Base-by-base conservation (phyloP, 1,140 invertebrate genomes). In the Lordiphosa collinella region DNA sequence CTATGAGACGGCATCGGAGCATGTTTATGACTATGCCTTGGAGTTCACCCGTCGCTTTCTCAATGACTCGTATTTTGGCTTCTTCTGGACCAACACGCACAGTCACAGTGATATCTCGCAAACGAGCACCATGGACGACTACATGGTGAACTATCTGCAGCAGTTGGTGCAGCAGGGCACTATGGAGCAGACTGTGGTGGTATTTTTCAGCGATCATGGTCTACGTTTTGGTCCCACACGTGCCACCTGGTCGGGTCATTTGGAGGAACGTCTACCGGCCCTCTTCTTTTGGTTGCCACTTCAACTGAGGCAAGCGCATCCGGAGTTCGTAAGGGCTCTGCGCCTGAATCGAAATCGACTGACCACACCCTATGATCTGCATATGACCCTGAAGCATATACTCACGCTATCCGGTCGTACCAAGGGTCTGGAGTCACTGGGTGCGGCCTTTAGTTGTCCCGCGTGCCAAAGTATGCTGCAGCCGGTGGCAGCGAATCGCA, bases 131-230 rank as follows among this genome's bases (percentile, higher is more conserved):
- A 93, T 94, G 88, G 95, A 96, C 58, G 72, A 90, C 0, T 89
- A 90, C 31, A 91, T 94, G 54, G 68, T 90, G 7, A 63, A 85
- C 0, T 93, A 93, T 70, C 89, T 96, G 12, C 86, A 91, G 51
- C 87, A 90, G 2, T 70, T 95, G 16, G 90, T 93, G 11, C 73
- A 90, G 0, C 89, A 90, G 9, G 91, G 92, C 0, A 90, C 92
- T 9, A 88, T 94, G 61, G 91, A 95, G 34, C 91, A 93, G 40
- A 93, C 93, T 0, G 89, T 94, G 66, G 86, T 98, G 0, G 90
- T 98, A 16, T 92, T 98, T 11, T 91, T 97, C 64, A 97, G 96
- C 75, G 98, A 99, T 89, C 98, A 99, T 88, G 97, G 98, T 0
- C 94, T 97, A 76, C 89, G 98, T 22, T 98, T 95, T 90, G 97